A percentile compares a stretch with the other conserved stretches of the same genome.
These are phyloP conservation scores for Theonella swinhoei DNA, from an alignment of 37 sponge, comb jelly and placozoan genomes.

Conservation along the genomic window DNA sequence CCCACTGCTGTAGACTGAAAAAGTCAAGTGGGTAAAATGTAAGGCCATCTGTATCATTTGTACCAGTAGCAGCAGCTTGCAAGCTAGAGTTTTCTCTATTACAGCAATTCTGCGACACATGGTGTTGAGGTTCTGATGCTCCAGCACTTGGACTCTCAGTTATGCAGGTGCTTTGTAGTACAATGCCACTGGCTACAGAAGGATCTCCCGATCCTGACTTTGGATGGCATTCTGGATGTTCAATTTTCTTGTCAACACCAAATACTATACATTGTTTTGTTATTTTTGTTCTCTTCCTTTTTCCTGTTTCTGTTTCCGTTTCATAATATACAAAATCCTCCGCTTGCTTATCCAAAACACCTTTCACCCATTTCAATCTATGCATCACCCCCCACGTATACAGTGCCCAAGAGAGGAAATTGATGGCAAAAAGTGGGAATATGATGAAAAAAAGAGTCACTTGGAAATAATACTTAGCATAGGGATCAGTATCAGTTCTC, in stretches of 20 bases:
- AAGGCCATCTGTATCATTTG: not conserved
- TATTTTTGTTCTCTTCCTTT: too few species aligned
- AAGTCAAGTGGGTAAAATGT: slow-evolving; percentile 56
- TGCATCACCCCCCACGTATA: slow-evolving; percentile 57
- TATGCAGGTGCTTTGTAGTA: too few species aligned
- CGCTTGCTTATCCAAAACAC: not conserved
- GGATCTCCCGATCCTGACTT: too few species aligned
- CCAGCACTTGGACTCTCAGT: too few species aligned
- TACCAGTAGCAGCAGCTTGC: not conserved
- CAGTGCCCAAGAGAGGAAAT: slow-evolving; percentile 55
- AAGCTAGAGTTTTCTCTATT: too few species aligned
- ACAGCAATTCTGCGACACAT: too few species aligned
- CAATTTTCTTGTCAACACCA: too few species aligned
- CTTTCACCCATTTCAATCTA: not conserved
- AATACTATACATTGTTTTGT: not conserved
- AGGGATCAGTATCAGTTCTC: slow-evolving; percentile 22
- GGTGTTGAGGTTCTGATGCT: too few species aligned
- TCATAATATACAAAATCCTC: not conserved
- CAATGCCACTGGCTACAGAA: too few species aligned
- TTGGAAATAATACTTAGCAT: slow-evolving; percentile 39
- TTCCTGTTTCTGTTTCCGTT: too few species aligned
- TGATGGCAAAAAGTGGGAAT: slow-evolving; percentile 41
- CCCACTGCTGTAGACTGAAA: slow-evolving; percentile 3
- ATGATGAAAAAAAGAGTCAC: slow-evolving; percentile 65
- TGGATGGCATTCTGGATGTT: too few species aligned